Base-by-base conservation (phyloP, 2,113 vertebrate species). In the Albula glossodonta region DNA sequence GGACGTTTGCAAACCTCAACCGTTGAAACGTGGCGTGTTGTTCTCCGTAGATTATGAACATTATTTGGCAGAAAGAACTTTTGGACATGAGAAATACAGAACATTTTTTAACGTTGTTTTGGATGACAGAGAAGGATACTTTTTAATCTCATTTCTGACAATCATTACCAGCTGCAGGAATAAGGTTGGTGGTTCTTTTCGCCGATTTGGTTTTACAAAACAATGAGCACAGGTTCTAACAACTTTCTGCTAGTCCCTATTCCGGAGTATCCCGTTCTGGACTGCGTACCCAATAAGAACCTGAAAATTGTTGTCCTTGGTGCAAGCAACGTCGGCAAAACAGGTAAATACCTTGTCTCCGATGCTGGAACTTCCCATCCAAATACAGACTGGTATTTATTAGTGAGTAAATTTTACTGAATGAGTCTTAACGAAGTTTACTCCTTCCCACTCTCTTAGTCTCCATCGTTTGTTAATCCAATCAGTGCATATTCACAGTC, bases 241-340 rank as follows among this genome's bases (percentile, higher is more conserved):
- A 97, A 95, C 92, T 98, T 97, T 90, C 95, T 98, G 89, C 93
- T 98, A 92, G 95, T 98, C 31, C 97, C 97, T 88, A 98, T 98
- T 83, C 97, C 97, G 84, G 97, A 98, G 93, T 96, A 96, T 60
- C 96, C 97, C 0, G 93, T 89, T 19, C 83, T 95, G 88, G 97
- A 98, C 89, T 96, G 95, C 0, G 94, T 94, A 63, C 96, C 97
- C 87, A 97, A 95, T 94, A 97, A 96, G 89, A 96, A 96, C 90
- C 93, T 97, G 90, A 98, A 98, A 94, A 97, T 98, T 0, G 97
- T 96, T 88, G 97, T 98, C 57, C 93, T 98, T 87, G 97, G 97
- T 0, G 96, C 97, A 70, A 97, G 95, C 87, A 93, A 95, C 89
- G 97, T 98, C 87, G 97, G 97, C 11, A 98, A 98, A 93, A 98